Conservation (phyloP, 2,888 invertebrate species). For the Cantharis rufa region DNA sequence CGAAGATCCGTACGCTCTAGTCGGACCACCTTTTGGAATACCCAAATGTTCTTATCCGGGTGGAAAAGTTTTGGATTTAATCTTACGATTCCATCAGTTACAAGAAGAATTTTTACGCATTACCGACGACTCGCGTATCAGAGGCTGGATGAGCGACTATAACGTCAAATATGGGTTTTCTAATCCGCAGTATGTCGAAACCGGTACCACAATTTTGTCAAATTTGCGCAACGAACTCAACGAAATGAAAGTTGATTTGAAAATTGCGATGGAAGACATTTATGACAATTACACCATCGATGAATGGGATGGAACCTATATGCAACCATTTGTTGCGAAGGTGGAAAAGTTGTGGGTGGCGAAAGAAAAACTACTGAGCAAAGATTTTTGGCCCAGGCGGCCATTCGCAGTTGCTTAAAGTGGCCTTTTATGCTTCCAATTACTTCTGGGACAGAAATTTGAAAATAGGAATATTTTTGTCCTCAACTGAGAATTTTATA, state of each 20-base stretch:
- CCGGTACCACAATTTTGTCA: slow-evolving; percentile 58
- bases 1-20: slow-evolving; percentile 48
- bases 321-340: slow-evolving; percentile 58
- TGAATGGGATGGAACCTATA: slow-evolving; percentile 66
- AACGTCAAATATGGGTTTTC: slow-evolving; percentile 69
- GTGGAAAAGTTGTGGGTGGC: slow-evolving; percentile 57
- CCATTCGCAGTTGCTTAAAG: slow-evolving; percentile 52
- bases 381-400: slow-evolving; percentile 59
- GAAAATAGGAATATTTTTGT: background rate
- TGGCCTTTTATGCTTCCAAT: background rate
- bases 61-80: slow-evolving; percentile 47
- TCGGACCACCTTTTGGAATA: slow-evolving; percentile 45
- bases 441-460: background rate
- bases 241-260: slow-evolving; percentile 58
- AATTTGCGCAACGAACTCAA: slow-evolving; percentile 58
- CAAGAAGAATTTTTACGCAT: slow-evolving; percentile 59
- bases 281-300: slow-evolving; percentile 63
- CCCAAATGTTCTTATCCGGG: slow-evolving; percentile 51
- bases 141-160: slow-evolving; percentile 69
- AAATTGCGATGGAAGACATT: slow-evolving; percentile 60
- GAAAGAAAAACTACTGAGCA: slow-evolving; percentile 56
- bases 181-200: slow-evolving; percentile 65
- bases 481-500: background rate
- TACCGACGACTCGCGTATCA: slow-evolving; percentile 48
- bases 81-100: slow-evolving; percentile 57